Evolutionary conservation across 2,113 vertebrate genomes (phyloP).

Genomic region (Ellobius talpinus): DNA sequence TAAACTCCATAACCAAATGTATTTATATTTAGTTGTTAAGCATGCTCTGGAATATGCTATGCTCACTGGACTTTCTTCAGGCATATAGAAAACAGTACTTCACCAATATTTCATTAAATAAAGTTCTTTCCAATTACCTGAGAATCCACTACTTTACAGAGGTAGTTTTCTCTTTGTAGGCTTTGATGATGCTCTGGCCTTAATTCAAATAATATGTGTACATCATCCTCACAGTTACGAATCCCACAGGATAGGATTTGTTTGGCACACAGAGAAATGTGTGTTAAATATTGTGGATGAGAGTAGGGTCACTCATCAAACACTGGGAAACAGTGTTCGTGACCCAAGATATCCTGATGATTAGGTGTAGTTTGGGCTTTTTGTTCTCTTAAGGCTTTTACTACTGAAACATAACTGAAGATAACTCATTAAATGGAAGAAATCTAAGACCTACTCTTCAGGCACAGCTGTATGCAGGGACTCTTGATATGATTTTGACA

Average conservation of each 20-base stretch:
- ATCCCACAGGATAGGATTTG: background rate
- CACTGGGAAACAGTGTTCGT: background rate
- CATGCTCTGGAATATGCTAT: background rate
- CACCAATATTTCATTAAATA: slow-evolving; percentile 6
- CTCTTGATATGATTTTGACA: background rate
- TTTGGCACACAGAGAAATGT: background rate
- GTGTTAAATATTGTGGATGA: background rate
- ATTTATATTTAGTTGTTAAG: background rate
- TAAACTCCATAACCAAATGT: background rate
- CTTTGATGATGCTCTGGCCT: background rate
- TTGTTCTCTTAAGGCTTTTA: background rate
- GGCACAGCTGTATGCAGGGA: background rate
- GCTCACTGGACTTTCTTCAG: background rate
- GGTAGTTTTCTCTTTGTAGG: background rate
- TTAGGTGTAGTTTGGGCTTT: background rate
- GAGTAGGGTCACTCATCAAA: background rate
- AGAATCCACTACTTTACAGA: background rate
- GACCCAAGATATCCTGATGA: background rate
- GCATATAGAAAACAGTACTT: background rate
- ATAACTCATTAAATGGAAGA: background rate
- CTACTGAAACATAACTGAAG: background rate
- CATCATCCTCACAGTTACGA: background rate
- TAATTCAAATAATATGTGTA: background rate
- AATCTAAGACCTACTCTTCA: background rate
- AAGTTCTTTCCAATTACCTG: background rate